Conservation (phyloP, 2,113 vertebrate species). For the Rhizomys pruinosus region DNA sequence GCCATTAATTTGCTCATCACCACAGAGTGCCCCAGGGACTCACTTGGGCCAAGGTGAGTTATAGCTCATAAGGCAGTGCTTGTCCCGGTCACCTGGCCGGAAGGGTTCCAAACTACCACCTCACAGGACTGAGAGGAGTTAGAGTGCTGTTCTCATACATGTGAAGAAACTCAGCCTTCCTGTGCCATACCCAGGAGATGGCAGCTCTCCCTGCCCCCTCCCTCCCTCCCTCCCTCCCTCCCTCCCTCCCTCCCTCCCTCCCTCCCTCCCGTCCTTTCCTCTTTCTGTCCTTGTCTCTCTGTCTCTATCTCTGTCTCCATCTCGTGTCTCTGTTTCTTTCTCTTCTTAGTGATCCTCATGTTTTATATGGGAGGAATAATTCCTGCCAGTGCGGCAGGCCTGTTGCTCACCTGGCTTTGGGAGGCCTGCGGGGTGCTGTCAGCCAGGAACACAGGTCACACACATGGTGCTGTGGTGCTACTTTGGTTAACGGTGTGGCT, state of each 20-base stretch:
- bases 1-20: background rate
- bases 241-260: too few species aligned
- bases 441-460: background rate
- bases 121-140: background rate
- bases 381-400: background rate
- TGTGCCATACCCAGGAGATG: background rate
- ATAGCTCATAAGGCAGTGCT: background rate
- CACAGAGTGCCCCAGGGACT: background rate
- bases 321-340: too few species aligned
- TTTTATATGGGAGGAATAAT: background rate
- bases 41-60: constrained; percentile 40
- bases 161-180: background rate
- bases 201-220: background rate
- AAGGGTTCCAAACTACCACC: background rate
- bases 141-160: background rate
- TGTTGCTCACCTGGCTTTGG: background rate
- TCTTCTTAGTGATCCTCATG: background rate
- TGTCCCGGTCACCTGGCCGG: background rate
- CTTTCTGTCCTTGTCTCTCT: too few species aligned
- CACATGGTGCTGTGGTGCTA: fast-evolving
- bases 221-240: too few species aligned
- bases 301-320: too few species aligned
- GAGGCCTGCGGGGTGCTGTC: fast-evolving
- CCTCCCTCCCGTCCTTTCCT: too few species aligned
- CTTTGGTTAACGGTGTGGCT: background rate